Conservation (phyloP, 2,888 invertebrate genomes). For the Apoda limacodes region DNA sequence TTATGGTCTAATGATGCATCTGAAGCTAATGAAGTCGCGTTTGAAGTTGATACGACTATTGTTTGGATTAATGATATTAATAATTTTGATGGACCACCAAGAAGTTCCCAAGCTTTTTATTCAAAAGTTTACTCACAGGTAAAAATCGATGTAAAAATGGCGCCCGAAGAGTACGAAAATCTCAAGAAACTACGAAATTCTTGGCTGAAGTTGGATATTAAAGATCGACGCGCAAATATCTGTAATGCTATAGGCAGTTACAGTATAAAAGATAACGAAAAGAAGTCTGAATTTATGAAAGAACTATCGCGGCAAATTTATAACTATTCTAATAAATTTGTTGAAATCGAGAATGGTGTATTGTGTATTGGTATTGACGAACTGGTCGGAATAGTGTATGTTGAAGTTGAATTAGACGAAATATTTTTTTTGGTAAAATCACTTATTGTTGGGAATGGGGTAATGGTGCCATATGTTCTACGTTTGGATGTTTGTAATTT, state of each 20-base stretch:
- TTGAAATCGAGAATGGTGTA: conserved; percentile 17
- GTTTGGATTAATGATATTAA: conserved; percentile 34
- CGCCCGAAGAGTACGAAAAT: conserved; percentile 2
- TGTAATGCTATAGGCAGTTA: conserved; percentile 2
- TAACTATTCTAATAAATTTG: conserved; percentile 10
- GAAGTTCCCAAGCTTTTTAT: conserved; percentile 12
- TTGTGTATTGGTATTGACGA: conserved; percentile 18
- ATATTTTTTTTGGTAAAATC: background rate
- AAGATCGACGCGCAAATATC: conserved; percentile 2
- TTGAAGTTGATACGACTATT: conserved; percentile 12
- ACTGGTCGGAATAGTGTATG: background rate
- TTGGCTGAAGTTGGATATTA: conserved; percentile 8
- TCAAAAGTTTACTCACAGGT: no score
- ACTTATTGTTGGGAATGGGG: background rate
- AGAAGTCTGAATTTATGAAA: no score
- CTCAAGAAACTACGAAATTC: conserved; percentile 2
- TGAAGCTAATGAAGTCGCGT: conserved; percentile 29
- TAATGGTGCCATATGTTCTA: background rate
- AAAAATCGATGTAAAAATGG: conserved; percentile 6
- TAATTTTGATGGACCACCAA: conserved; percentile 27
- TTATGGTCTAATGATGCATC: conserved; percentile 32
- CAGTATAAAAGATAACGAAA: conserved; percentile 1
- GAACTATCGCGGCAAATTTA: no score
- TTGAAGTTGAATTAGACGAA: background rate
- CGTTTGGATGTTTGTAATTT: background rate